Conservation (phyloP, 2,113 vertebrate species). For the Indicator indicator region DNA sequence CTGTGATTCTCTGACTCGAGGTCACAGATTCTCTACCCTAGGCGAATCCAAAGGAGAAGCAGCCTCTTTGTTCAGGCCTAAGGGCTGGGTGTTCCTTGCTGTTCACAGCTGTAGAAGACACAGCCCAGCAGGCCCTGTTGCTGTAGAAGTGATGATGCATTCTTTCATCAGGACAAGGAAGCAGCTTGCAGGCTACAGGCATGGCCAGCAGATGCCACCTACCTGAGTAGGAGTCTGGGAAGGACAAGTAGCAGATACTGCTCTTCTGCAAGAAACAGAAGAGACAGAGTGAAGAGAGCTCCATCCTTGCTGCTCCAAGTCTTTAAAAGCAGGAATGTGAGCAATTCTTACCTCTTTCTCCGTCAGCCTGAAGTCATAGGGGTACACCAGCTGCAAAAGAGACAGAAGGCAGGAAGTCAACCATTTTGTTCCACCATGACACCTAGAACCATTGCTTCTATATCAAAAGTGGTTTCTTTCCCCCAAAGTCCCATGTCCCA, state of each 20-base stretch:
- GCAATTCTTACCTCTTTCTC: conserved; percentile 88
- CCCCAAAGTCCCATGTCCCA: background rate
- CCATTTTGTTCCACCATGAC: no score
- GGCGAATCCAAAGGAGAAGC: background rate
- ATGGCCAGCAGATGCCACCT: background rate
- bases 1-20: background rate
- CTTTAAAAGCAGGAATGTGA: background rate
- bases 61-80: background rate
- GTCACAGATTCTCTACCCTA: background rate
- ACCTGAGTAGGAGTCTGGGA: conserved; percentile 98
- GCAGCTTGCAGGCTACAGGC: no score
- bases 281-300: background rate
- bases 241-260: conserved; percentile 94
- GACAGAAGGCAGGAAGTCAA: background rate
- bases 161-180: no score
- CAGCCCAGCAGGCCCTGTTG: background rate
- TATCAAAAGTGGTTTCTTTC: fast-evolving
- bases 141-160: background rate
- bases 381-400: conserved; percentile 87
- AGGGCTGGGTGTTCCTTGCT: background rate
- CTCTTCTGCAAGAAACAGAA: conserved; percentile 84
- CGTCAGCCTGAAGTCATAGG: conserved; percentile 85
- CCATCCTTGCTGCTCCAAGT: fast-evolving
- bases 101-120: background rate
- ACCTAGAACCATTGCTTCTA: background rate